Evolutionary conservation across 2,888 invertebrate species (phyloP), one percentile per base, ranked within the genome.

Genomic region (Melieria omissa): DNA sequence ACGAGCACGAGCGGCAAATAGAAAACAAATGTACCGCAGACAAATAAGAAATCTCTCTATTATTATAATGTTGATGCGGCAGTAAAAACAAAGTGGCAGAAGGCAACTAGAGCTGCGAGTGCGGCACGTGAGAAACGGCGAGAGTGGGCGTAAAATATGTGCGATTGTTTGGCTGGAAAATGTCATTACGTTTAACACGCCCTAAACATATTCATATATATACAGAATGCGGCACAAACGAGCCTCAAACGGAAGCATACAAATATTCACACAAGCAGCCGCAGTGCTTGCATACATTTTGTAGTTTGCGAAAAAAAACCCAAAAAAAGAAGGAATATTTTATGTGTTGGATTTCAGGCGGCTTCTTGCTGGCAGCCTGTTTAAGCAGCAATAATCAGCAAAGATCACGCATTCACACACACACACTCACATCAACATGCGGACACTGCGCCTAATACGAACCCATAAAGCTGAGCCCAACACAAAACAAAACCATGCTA

Each of bases 321-420:
- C 12, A 5, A 9, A 52, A 52, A 49, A 16, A 46, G 49, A 54
- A 29, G 52, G 52, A 12, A 44, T 55, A 10, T 58, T 58, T 82
- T 81, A 81, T 81, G 42, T 41, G 41, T 9, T 16, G 52, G 16
- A n/a, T 65, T 63, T 63, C 16, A 16, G 45, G 46, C 46, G 10
- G 14, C 29, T 12, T 41, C 61, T 10, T 12, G 12, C 63, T 10
- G 7, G 44, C 64, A 29, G 29, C 42, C 55, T 47, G 65, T 46
- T 47, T 77, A 77, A 77, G 77, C 75, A 75, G 79, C 79, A 81
- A 82, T 82, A 82, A 83, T 77, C 80, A 77, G 70, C 73, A 57
- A 72, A 76, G 74, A 73, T 73, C 73, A 73, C 73, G 75, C 65
- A 64, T 65, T 58, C 74, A 75, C 79, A 29, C 3, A 3, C 29